Evolutionary conservation across 2,113 vertebrate species (phyloP).

Genomic region (Columba janthina): DNA sequence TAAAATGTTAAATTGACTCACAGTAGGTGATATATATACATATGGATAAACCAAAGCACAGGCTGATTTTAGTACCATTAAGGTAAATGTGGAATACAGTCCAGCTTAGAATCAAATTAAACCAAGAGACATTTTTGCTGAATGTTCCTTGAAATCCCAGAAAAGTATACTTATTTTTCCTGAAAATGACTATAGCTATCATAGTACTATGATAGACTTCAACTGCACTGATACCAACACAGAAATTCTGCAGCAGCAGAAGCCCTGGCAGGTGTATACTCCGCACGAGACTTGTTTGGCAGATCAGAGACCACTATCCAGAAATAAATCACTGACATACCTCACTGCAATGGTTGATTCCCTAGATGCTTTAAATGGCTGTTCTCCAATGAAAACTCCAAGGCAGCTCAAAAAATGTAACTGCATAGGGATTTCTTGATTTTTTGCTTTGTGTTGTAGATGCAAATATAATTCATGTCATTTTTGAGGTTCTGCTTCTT

Average conservation of each 20-base stretch:
- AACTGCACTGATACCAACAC: neutral
- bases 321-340: neutral
- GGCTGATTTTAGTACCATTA: neutral
- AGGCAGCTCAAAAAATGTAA: neutral
- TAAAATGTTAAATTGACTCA: neutral
- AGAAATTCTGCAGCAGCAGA: neutral
- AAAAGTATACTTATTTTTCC: neutral
- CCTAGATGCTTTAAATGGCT: neutral
- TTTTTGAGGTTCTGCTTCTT: neutral
- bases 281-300: neutral
- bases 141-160: neutral
- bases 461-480: rapidly evolving
- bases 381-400: neutral
- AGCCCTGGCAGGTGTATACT: neutral
- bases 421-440: neutral
- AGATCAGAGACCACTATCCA: neutral
- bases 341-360: neutral
- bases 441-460: neutral
- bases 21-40: neutral
- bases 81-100: neutral
- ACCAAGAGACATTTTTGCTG: neutral
- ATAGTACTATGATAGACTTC: neutral
- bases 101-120: neutral
- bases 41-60: neutral
- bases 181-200: neutral